phyloP scores from a whole-genome alignment of 2,113 vertebrate species.

The Origma solitaria region DNA sequence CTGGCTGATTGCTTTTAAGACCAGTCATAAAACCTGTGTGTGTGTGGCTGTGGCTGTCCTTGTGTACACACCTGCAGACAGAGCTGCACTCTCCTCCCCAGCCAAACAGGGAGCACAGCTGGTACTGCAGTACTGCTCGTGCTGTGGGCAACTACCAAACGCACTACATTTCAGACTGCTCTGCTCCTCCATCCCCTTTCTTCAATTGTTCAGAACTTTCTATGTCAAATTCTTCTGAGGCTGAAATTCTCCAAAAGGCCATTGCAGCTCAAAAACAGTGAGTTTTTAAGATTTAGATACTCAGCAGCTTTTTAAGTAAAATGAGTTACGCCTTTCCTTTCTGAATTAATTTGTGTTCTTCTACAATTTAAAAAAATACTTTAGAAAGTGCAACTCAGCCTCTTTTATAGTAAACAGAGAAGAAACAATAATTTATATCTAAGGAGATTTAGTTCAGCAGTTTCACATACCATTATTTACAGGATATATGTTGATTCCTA shows the following conservation, averaged over 20 bases:
- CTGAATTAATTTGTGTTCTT: background rate
- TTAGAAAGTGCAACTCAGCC: background rate
- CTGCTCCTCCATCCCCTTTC: background rate
- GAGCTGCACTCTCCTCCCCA: background rate
- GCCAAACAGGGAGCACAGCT: background rate
- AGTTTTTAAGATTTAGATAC: background rate
- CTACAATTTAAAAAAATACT: background rate
- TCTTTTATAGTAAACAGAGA: background rate
- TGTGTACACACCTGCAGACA: background rate
- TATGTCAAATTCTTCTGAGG: background rate
- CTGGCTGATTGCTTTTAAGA: background rate
- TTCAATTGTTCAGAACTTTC: background rate
- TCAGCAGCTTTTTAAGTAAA: background rate
- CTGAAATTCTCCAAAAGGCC: background rate
- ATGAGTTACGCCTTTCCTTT: background rate
- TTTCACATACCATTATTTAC: background rate
- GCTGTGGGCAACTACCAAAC: background rate
- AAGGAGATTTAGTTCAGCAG: background rate
- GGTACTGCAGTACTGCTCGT: background rate
- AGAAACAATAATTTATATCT: background rate
- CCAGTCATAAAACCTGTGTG: background rate
- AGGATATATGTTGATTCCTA: background rate
- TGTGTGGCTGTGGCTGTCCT: background rate
- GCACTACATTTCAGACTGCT: background rate
- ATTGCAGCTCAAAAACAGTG: background rate